Base-by-base conservation (phyloP, 1,140 invertebrate species). In the Drosophila pseudoananassae region DNA sequence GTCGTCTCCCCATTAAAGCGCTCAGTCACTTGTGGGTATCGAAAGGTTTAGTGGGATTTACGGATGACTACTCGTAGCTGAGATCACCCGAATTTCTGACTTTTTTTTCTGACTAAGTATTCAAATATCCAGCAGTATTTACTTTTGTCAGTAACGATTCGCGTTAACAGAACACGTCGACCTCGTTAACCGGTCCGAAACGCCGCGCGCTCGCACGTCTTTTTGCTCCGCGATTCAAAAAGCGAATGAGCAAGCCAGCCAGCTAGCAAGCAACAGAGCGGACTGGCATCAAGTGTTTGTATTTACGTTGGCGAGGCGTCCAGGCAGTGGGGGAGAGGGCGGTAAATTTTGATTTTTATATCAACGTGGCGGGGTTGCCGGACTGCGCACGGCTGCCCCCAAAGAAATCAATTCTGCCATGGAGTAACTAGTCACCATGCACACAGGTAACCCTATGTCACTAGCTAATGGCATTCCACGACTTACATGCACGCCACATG, bases 121-220 rank as follows among this genome's bases (percentile, higher is more conserved):
- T 10, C 61, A 23, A 50, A 66, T 33, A 63, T 23, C 46, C 50
- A 49, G 43, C 50, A 49, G 43, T 65, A 64, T 75, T 75, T 75
- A 75, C 59, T 47, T 74, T 65, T 57, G 49, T 14, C n/a, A 56
- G 53, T 75, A 65, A 75, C 33, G 65, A 65, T 47, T 75, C 31
- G 45, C 71, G 51, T 75, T 65, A 40, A 33, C 53, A 33, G 12
- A 75, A 75, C 71, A 75, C 71, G 71, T 75, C 72, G 70, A 57
- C 71, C 60, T 74, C 60, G 71, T 75, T 75, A 75, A 75, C 71
- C 71, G 71, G 71, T 75, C 40, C 52, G 33, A 75, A 47, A 75
- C 20, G 38, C 68, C 47, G 31, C 17, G 38, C 57, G 69, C 50
- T 52, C 25, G 60, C 59, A 51, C 58, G 40, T 75, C 71, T 64